Conservation (phyloP, 2,888 invertebrate genomes). For the Hypercompe scribonia region DNA sequence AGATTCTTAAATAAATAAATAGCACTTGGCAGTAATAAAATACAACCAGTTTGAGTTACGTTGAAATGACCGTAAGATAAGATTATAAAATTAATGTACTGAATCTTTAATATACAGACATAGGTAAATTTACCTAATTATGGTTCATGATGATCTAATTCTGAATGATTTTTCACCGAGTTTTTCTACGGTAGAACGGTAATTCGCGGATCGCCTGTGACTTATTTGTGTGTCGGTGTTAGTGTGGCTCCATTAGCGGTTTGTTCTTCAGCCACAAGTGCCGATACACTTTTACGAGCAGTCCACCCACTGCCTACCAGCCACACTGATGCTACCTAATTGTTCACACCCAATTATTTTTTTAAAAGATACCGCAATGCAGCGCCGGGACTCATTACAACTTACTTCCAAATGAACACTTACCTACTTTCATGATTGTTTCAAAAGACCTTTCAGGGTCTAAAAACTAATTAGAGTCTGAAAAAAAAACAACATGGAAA, state of each 20-base stretch:
- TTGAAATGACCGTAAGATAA: background rate
- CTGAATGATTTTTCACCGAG: background rate
- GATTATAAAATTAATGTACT: background rate
- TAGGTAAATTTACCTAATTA: background rate
- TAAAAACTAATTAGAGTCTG: no score
- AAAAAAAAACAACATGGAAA: no score
- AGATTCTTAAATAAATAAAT: no score
- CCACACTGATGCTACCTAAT: background rate
- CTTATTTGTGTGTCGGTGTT: slow-evolving; percentile 26
- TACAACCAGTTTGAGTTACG: background rate
- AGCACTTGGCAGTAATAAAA: no score
- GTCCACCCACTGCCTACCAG: background rate
- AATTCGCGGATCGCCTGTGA: slow-evolving; percentile 23
- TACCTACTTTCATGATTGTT: background rate
- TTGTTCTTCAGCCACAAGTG: slow-evolving; percentile 37
- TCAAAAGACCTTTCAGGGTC: no score
- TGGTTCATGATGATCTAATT: no score
- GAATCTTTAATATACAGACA: background rate
- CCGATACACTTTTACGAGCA: slow-evolving; percentile 47
- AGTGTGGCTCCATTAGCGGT: slow-evolving; percentile 55
- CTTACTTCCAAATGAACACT: background rate
- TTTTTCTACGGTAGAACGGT: background rate
- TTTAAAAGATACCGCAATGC: background rate
- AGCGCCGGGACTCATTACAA: background rate
- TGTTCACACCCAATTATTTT: background rate